Evolutionary conservation across 1,140 invertebrate species (phyloP).

Genomic region (Polyergus mexicanus): DNA sequence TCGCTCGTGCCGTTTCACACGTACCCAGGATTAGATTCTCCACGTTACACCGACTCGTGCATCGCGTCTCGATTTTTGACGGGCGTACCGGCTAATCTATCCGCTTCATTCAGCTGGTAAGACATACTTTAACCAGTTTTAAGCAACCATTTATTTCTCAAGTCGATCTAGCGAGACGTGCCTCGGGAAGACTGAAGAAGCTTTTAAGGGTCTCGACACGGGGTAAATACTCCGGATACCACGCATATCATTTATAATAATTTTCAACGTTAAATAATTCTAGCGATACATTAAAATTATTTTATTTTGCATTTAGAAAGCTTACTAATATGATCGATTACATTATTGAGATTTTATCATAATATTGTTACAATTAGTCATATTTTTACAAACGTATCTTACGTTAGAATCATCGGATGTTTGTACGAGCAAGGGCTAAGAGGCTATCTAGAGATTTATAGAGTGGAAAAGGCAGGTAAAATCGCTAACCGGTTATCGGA

Average conservation of each 20-base stretch:
- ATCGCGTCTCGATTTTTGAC: slow-evolving; percentile 48
- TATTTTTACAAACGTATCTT: too few species aligned
- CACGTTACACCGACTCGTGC: slow-evolving; percentile 28
- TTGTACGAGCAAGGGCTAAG: neutral
- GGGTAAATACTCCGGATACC: neutral
- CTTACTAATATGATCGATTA: neutral
- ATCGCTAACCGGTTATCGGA: neutral
- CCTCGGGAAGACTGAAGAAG: slow-evolving; percentile 27
- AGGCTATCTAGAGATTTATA: slow-evolving; percentile 27
- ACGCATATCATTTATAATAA: neutral
- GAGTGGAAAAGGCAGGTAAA: slow-evolving; percentile 31
- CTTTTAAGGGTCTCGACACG: slow-evolving; percentile 25
- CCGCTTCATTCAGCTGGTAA: slow-evolving; percentile 52
- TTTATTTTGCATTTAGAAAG: slow-evolving; percentile 3
- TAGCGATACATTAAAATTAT: neutral
- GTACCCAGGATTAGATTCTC: slow-evolving; percentile 40
- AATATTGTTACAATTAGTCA: slow-evolving; percentile 6
- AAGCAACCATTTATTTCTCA: slow-evolving; percentile 57
- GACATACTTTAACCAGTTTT: slow-evolving; percentile 53
- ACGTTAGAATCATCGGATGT: neutral
- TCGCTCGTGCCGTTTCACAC: slow-evolving; percentile 55
- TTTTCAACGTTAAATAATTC: neutral
- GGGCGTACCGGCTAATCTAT: slow-evolving; percentile 53
- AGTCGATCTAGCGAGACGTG: slow-evolving; percentile 20
- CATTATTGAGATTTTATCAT: neutral